Conservation (phyloP, 2,113 vertebrate genomes). For the Corydoras maculifer region DNA sequence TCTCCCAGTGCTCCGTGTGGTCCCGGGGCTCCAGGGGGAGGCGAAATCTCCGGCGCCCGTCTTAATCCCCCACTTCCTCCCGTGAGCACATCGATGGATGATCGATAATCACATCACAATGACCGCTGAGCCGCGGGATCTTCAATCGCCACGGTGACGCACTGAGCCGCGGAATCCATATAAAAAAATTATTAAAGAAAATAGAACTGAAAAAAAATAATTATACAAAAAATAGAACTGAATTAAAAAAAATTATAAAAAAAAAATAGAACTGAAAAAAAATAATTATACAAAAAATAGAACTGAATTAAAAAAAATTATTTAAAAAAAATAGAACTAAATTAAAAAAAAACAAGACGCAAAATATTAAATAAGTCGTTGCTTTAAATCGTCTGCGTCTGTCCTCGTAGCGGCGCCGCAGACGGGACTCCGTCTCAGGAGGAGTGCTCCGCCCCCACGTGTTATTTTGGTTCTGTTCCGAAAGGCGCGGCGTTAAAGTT, state of each 20-base stretch:
- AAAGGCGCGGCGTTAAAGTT: slow-evolving; percentile 46
- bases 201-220: too few species aligned
- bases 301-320: too few species aligned
- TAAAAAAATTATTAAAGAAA: slow-evolving; percentile 15
- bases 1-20: too few species aligned
- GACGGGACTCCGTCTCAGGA: slow-evolving; percentile 30
- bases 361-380: neutral
- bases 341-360: slow-evolving; percentile 9
- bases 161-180: neutral
- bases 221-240: too few species aligned
- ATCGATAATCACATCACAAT: slow-evolving; percentile 28
- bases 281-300: too few species aligned
- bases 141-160: slow-evolving; percentile 4
- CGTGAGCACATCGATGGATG: slow-evolving; percentile 19
- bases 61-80: slow-evolving; percentile 1
- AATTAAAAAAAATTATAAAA: too few species aligned
- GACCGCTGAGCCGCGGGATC: slow-evolving; percentile 5
- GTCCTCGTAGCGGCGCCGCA: slow-evolving; percentile 9
- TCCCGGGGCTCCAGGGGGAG: too few species aligned
- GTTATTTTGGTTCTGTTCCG: slow-evolving; percentile 46
- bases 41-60: too few species aligned
- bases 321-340: neutral
- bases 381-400: too few species aligned
- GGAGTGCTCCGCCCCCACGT: slow-evolving; percentile 40
- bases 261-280: too few species aligned